Evolutionary conservation across 2,888 invertebrate species (phyloP).

Genomic region (Pachycephus smyrnensis): DNA sequence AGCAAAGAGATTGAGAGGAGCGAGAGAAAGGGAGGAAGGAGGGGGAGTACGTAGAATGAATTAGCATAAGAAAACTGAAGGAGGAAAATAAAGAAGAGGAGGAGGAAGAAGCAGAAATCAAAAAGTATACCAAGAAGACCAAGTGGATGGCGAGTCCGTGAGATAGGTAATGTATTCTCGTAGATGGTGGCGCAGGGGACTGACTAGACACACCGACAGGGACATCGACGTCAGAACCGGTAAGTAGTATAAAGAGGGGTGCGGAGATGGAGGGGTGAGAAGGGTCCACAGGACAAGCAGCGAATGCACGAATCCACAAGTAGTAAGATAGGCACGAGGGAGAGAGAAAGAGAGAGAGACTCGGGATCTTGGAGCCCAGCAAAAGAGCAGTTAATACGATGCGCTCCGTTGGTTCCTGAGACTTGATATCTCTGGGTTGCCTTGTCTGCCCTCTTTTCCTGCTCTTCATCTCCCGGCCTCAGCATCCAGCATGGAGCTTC

Average conservation of each 20-base stretch:
- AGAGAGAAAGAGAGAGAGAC: no score
- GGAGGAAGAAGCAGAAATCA: no score
- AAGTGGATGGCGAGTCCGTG: no score
- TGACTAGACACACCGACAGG: no score
- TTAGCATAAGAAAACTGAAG: no score
- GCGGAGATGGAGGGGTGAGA: background rate
- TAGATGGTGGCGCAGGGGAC: no score
- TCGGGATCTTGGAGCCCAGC: slow-evolving; percentile 15
- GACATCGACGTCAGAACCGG: no score
- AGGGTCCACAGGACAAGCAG: background rate
- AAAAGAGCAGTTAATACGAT: slow-evolving; percentile 43
- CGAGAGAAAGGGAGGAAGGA: background rate
- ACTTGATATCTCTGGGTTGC: slow-evolving; percentile 34
- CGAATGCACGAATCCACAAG: no score
- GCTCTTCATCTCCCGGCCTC: background rate
- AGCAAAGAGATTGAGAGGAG: background rate
- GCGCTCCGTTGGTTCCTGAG: slow-evolving; percentile 38
- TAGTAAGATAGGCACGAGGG: no score
- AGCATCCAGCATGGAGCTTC: background rate
- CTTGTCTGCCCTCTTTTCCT: slow-evolving; percentile 2
- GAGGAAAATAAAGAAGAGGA: no score
- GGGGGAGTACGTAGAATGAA: background rate
- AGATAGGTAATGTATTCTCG: no score
- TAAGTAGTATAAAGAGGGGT: background rate
- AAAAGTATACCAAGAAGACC: no score